phyloP scores from a whole-genome alignment of 2,888 invertebrate genomes.

The Blastobasis adustella region DNA sequence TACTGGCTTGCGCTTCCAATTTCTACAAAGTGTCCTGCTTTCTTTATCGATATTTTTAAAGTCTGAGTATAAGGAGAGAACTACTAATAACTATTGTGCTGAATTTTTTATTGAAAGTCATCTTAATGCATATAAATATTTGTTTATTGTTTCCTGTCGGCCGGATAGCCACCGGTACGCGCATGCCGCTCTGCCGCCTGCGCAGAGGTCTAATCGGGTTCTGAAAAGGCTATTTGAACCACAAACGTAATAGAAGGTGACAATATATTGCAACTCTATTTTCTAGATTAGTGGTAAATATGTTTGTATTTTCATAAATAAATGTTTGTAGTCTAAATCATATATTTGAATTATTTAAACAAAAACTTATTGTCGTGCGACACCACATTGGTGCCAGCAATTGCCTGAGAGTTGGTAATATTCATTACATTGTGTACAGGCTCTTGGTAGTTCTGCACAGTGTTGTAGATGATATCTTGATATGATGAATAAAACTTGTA shows the following conservation, averaged over 20 bases:
- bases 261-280: constrained; percentile 68
- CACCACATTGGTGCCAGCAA: too few species aligned
- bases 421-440: too few species aligned
- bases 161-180: constrained; percentile 76
- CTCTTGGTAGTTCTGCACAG: too few species aligned
- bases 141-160: constrained; percentile 69
- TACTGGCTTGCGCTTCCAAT: constrained; percentile 75
- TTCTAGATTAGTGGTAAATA: constrained; percentile 74
- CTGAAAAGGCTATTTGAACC: constrained; percentile 88
- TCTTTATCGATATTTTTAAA: constrained; percentile 73
- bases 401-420: too few species aligned
- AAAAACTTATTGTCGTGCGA: too few species aligned
- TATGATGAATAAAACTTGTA: too few species aligned
- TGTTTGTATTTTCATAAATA: constrained; percentile 74
- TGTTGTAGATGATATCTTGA: too few species aligned
- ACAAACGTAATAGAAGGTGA: constrained; percentile 83
- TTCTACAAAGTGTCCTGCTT: constrained; percentile 73
- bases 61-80: constrained; percentile 73
- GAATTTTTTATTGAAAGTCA: constrained; percentile 68
- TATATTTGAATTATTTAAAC: too few species aligned
- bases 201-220: constrained; percentile 85
- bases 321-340: too few species aligned
- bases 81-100: constrained; percentile 69
- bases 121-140: constrained; percentile 72
- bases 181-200: constrained; percentile 76